Evolutionary conservation across 1,140 invertebrate species (phyloP), one percentile per base, ranked within the genome.

Genomic region (Nomia melanderi): DNA sequence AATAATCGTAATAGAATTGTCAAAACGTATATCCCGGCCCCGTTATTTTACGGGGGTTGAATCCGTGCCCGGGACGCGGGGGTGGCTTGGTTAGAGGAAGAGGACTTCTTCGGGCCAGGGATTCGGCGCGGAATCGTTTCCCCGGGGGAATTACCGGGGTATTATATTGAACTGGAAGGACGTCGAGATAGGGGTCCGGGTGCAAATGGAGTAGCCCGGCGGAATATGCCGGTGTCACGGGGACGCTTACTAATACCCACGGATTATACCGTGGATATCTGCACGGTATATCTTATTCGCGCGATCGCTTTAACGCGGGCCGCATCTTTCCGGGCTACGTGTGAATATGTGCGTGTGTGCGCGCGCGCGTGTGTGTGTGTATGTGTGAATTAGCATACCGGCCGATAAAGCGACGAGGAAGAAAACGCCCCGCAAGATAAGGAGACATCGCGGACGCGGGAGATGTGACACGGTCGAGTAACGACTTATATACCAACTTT

Each of bases 1-100:
- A 90, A 91, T 91, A 91, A 91, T 91, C 89, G 88, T 88, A 91
- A 91, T 91, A 90, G 90, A 91, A 91, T 91, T 91, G 90, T 91
- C 90, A 91, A 91, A 91, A 91, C 82, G 90, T 90, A 90, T 86
- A n/a, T n/a, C n/a, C 90, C 88, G 87, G 79, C 14, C 83, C 88
- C 86, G 88, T 91, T 91, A 90, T 90, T 91, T 91, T 89, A 90
- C 85, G 88, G 89, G 89, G 86, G 86, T 81, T 88, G 88, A 89
- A 88, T 87, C 83, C 78, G 84, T 60, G 14, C 33, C 44, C 12
- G 5, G 77, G 83, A 8, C 20, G 44, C 2, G 6, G 47, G 47
- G 47, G 41, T 4, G 14, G 41, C 4, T 12, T 4, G 41, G 41
- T 3, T 14, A 5, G 20, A 72, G 84, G 74, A 83, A 82, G 85